Base-by-base conservation (phyloP, 2,888 invertebrate genomes). In the Drosophila algonquin region DNA sequence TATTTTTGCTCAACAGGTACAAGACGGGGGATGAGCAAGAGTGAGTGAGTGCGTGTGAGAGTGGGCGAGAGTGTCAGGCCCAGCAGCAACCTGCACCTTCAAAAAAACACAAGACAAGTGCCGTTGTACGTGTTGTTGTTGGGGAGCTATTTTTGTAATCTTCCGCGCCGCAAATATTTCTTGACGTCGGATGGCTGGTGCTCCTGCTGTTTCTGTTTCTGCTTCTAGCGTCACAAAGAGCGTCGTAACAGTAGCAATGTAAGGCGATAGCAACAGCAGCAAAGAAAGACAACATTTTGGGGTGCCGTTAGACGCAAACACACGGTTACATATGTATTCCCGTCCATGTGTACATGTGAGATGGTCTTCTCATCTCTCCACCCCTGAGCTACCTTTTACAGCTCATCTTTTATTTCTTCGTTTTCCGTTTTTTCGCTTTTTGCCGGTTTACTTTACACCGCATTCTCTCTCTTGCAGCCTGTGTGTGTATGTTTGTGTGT, bases 1-100 rank as follows among this genome's bases (percentile, higher is more conserved):
- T 72, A 74, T 71, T 79, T 81, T 65, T 65, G 83, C 81, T 85
- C 85, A 85, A 85, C 85, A 85, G 85, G 85, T 85, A 85, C 72
- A 77, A 76, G 64, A 52, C 51, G 12, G 21, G 35, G 35, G 35
- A n/a, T 57, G 65, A 72, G 73, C 71, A 76, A 68, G 63, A 62
- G 45, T 32, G 32, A 52, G 62, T 59, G 72, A 74, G 79, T 68
- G 64, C 52, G 54, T 21, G 44, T 52, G 44, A 69, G 16, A 58
- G 21, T 24, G 44, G 54, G 54, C 32, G 63, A 54, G 40, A 24
- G 40, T 40, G 40, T 2, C 7, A 7, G 40, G 14, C 14, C 40
- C 14, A 40, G 40, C 40, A 62, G 68, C 27, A 46, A 50, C 32
- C 21, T 45, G 45, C 60, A 30, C 14, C 44, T 21, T 44, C 44